Evolutionary conservation across 2,888 invertebrate species (phyloP), one percentile per base, ranked within the genome.

Genomic region (Oscheius sp.): DNA sequence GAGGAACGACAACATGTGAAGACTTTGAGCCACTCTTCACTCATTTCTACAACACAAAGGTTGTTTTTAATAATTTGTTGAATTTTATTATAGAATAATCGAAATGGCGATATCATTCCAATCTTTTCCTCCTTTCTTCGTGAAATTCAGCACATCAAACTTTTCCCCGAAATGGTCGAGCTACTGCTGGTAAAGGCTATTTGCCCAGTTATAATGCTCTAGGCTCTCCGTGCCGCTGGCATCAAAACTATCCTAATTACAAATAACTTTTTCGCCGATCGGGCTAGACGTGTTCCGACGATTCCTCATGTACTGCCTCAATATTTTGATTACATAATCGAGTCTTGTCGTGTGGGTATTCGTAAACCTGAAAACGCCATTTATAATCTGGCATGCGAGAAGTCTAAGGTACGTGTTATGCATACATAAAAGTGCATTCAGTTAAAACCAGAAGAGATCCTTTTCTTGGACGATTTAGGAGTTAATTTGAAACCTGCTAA

Each of bases 391-490:
- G 85, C 85, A 41, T 78, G 87, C 26, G 73, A 84, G 2, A 68
- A 82, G 66, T 78, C 73, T 30, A 74, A 75, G 50, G 77, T 73
- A 17, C 6, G 6, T 20, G 22, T 20, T 20, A 2, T 9, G n/a
- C 28, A 26, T 45, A 50, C 14, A 30, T 57, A n/a, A 14, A 22
- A 12, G 30, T 20, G 24, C 38, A 72, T 44, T 20, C 72, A 68
- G 36, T 68, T n/a, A n/a, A 49, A 50, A 56, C 72, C 74, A 22
- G 59, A 68, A 0, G 72, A 77, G 41, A 75, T 74, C 62, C 77
- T 87, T 2, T 88, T 88, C 72, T 80, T 88, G 5, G 88, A 88
- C 74, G 88, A 88, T 71, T 77, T 88, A 28, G 88, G 87, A 3
- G 68, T 73, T 1, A 88, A 88, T 67, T 72, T 88, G 36, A 88